Evolutionary conservation across 2,113 vertebrate species (phyloP), one percentile per base, ranked within the genome.

Genomic region (Dryoscopus gambensis): DNA sequence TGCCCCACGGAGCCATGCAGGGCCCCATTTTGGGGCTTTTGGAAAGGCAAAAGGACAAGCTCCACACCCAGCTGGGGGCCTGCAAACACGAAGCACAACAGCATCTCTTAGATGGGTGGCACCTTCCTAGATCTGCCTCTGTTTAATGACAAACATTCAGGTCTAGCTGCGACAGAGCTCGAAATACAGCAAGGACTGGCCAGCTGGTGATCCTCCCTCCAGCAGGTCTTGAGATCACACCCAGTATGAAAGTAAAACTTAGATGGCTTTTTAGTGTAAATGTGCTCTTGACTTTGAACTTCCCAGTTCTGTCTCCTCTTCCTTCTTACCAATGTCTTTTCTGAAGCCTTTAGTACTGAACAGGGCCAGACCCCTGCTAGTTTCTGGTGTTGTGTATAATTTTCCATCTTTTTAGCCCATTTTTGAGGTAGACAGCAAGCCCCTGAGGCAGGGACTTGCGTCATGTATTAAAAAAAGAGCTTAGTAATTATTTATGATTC

Each of bases 401-500:
- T 84, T 94, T 68, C 40, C 35, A 33, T 64, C 27, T 75, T 83
- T 93, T 86, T 65, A 83, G 85, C 49, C 62, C 23, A 8, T 81
- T 77, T 52, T 33, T 53, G 82, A 63, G 90, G 50, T 44, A 84
- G 63, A 47, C 24, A 69, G 35, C 27, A 63, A 70, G 55, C 30
- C 68, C 39, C 39, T 63, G 84, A 87, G 78, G 75, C 57, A 46
- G 67, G 31, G 20, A 42, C 37, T 89, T 65, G 39, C 2, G 0
- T 94, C 82, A 74, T 86, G 73, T 84, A 10, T 92, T 82, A 5
- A 68, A 74, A 89, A 81, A 25, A 46, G 4, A 4, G 6, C 46
- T 70, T 49, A 56, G 88, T 63, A 93, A 78, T 94, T 91, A 96
- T 94, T 96, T 74, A 81, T 77, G 47, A 86, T 91, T 83, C 4